Evolutionary conservation across 2,113 vertebrate genomes (phyloP).

Genomic region (Pan paniscus): DNA sequence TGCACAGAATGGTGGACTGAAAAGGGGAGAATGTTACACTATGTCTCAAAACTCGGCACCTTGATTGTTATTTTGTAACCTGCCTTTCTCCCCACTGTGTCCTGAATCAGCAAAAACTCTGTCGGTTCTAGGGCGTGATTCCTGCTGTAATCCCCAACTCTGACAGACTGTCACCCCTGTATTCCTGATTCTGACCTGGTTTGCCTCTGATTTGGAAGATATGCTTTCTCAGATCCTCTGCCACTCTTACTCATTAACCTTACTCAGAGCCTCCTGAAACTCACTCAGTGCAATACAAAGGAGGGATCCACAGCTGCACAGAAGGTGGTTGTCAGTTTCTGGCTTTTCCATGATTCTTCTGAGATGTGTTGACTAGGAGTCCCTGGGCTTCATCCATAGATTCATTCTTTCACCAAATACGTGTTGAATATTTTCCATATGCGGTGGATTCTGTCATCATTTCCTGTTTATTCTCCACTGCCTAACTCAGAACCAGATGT

Average conservation of each 20-base stretch:
- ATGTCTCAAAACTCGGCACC: neutral
- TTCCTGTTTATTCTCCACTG: too few species aligned
- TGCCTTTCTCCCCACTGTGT: neutral
- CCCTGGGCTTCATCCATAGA: neutral
- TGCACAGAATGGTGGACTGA: neutral
- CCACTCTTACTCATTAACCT: neutral
- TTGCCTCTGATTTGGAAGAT: neutral
- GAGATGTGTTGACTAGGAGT: neutral
- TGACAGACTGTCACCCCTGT: neutral
- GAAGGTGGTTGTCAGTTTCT: neutral
- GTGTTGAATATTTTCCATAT: neutral
- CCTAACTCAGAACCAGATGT: too few species aligned
- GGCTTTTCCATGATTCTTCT: neutral
- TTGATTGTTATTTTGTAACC: neutral
- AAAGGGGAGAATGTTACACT: neutral
- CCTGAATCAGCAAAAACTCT: neutral
- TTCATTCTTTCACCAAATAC: neutral
- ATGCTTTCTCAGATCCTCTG: neutral
- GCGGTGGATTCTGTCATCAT: too few species aligned
- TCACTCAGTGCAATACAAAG: neutral
- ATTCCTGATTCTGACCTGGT: neutral
- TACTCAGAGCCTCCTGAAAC: neutral
- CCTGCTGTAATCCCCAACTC: neutral
- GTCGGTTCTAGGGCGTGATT: neutral
- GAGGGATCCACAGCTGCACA: neutral